Conservation (phyloP, 2,888 invertebrate species). For the Heteropelma amictum region DNA sequence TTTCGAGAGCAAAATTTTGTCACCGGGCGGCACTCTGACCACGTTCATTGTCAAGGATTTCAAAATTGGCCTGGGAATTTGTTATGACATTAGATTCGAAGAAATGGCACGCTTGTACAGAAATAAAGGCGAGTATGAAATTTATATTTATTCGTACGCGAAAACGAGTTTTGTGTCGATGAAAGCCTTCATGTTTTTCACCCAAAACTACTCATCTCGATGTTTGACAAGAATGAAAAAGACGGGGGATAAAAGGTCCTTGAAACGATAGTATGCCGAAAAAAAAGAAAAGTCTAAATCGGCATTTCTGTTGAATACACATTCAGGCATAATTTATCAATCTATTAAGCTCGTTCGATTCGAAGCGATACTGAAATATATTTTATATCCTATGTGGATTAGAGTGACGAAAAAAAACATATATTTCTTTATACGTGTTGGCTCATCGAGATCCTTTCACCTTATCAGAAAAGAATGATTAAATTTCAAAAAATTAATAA, state of each 20-base stretch:
- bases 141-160: no score
- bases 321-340: constrained; percentile 41
- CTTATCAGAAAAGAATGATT: not conserved
- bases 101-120: constrained; percentile 90
- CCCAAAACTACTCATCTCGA: no score
- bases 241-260: no score
- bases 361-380: constrained; percentile 39
- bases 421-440: not conserved
- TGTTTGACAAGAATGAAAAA: no score
- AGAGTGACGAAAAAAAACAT: not conserved
- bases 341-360: constrained; percentile 49
- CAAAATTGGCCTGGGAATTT: constrained; percentile 94
- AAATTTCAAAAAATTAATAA: not conserved
- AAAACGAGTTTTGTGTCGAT: no score
- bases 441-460: not conserved
- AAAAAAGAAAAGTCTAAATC: not conserved
- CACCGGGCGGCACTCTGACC: constrained; percentile 86
- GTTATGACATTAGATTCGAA: constrained; percentile 95
- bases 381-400: not conserved
- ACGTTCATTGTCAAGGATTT: constrained; percentile 85
- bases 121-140: constrained; percentile 77
- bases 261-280: no score
- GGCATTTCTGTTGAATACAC: constrained; percentile 39
- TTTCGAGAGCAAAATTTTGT: constrained; percentile 92
- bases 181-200: no score